A percentile compares a stretch with the other conserved stretches of the same genome.
phyloP scores from a whole-genome alignment of 1,140 invertebrate species.

The Schmidtea mediterranea region DNA sequence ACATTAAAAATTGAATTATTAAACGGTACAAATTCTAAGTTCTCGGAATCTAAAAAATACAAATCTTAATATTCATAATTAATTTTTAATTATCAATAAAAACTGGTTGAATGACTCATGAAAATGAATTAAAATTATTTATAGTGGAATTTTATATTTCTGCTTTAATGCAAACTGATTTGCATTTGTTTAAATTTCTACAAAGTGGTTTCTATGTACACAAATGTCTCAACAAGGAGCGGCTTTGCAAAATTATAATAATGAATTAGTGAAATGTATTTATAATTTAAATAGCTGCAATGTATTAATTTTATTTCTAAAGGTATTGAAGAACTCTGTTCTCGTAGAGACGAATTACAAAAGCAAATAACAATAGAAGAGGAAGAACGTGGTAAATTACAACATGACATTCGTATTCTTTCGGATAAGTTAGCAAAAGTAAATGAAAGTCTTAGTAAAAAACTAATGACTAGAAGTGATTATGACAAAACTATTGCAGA shows the following conservation, averaged over 20 bases:
- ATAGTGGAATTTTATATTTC: too few relatives aligned
- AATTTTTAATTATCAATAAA: too few relatives aligned
- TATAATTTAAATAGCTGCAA: too few relatives aligned
- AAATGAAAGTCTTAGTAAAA: conserved; percentile 31
- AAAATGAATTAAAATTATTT: too few relatives aligned
- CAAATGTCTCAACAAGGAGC: conserved; percentile 27
- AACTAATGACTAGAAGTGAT: conserved; percentile 29
- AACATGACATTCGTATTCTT: conserved; percentile 30
- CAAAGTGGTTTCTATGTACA: too few relatives aligned
- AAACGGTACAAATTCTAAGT: too few relatives aligned
- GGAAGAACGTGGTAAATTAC: conserved; percentile 33
- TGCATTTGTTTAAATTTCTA: too few relatives aligned
- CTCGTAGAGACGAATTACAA: conserved; percentile 28
- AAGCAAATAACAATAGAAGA: conserved; percentile 30
- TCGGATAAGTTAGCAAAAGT: conserved; percentile 29
- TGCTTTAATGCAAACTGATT: too few relatives aligned
- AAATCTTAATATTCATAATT: too few relatives aligned
- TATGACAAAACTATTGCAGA: conserved; percentile 34
- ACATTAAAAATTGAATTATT: too few relatives aligned
- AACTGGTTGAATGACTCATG: too few relatives aligned
- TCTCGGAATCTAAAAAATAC: too few relatives aligned
- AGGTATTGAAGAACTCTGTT: conserved; percentile 33
- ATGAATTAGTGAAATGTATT: conserved; percentile 28
- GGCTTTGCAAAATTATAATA: conserved; percentile 26
- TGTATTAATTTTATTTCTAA: conserved; percentile 12